Evolutionary conservation across 2,888 invertebrate species (phyloP).

Genomic region (Meliscaeva auricollis): DNA sequence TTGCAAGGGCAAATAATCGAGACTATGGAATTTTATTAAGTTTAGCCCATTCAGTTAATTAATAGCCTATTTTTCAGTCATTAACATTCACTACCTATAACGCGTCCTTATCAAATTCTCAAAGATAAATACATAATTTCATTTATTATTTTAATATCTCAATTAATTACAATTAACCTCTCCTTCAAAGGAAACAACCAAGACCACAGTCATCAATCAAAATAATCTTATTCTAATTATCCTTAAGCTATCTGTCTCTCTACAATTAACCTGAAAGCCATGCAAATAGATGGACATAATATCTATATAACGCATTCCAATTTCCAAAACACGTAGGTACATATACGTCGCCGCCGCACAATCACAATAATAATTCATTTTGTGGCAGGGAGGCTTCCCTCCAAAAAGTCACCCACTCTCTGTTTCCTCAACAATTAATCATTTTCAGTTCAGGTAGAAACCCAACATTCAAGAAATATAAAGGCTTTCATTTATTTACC

Average conservation of each 20-base stretch:
- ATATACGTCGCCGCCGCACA: too few species aligned
- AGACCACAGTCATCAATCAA: slow-evolving; percentile 6
- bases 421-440: slow-evolving; percentile 8
- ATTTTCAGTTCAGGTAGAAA: slow-evolving; percentile 14
- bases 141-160: slow-evolving; percentile 26
- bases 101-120: too few species aligned
- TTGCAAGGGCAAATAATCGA: too few species aligned
- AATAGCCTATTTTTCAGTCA: too few species aligned
- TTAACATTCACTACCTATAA: too few species aligned
- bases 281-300: too few species aligned
- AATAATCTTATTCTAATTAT: slow-evolving; percentile 40
- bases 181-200: background rate
- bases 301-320: slow-evolving; percentile 9
- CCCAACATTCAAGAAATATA: too few species aligned
- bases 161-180: slow-evolving; percentile 41
- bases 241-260: background rate
- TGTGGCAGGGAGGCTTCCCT: background rate
- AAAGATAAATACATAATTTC: slow-evolving; percentile 4
- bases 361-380: slow-evolving; percentile 12
- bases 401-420: background rate
- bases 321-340: slow-evolving; percentile 12
- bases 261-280: background rate
- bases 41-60: too few species aligned
- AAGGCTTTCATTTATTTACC: background rate
- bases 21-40: too few species aligned